These are phyloP conservation scores for Aramus guarauna DNA, from an alignment of 2,113 vertebrate species.

Conservation along the genomic window DNA sequence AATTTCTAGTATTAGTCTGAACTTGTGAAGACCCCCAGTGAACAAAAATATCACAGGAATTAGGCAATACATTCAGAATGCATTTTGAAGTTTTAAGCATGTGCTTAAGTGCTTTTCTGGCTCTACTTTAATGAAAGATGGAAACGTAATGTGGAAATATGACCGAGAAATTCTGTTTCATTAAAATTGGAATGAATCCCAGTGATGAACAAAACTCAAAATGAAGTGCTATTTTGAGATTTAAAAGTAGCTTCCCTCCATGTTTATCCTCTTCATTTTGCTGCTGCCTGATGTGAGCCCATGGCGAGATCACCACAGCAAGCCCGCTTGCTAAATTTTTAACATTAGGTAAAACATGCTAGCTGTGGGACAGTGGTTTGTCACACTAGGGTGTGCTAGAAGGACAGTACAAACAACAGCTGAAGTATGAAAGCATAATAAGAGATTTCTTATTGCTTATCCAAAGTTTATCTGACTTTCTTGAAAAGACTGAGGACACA, in stretches of 20 bases:
- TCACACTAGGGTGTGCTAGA: not conserved
- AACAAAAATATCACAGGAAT: conserved; percentile 62
- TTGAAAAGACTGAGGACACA: not conserved
- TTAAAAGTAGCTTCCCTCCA: not conserved
- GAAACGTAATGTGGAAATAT: conserved; percentile 47
- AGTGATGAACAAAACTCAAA: not conserved
- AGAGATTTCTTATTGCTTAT: not conserved
- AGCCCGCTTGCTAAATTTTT: not conserved
- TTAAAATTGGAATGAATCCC: conserved; percentile 39
- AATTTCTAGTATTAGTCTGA: conserved; percentile 49
- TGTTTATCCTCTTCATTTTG: not conserved
- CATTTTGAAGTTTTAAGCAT: conserved; percentile 64
- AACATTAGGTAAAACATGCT: not conserved
- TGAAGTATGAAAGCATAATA: not conserved
- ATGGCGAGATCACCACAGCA: not conserved
- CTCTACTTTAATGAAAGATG: conserved; percentile 55
- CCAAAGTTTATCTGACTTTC: not conserved
- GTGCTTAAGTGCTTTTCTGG: conserved; percentile 61
- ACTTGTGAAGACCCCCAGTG: conserved; percentile 57
- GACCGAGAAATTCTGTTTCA: conserved; percentile 8
- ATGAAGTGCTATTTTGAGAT: not conserved
- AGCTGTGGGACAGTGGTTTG: not conserved
- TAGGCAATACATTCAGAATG: conserved; percentile 61
- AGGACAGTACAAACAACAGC: not conserved
- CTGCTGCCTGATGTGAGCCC: not conserved